Base-by-base conservation (phyloP, 2,797 vertebrate genomes). In the Staurois parvus region DNA sequence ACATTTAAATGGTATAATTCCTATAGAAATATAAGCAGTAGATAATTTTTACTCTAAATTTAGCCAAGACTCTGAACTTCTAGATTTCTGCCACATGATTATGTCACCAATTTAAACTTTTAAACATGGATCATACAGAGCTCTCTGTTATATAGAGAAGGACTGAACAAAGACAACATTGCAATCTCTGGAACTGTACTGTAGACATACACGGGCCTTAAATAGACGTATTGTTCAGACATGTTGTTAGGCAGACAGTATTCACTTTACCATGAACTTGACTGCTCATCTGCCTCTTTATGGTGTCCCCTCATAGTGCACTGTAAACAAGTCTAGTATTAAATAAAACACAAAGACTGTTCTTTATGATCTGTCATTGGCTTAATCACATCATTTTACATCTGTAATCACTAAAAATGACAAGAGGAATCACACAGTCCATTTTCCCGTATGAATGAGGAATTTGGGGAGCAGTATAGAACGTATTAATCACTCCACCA, bases 141-240 rank as follows among this genome's bases (percentile, higher is more conserved):
- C 89, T 93, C 89, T 95, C 93, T 96, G 94, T 96, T 96, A 93
- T 88, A 89, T 86, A 73, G 88, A 84, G 90, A 90, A 88, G 88
- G 84, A 83, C 88, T 88, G 92, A 94, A 96, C 94, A 95, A 97
- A 95, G 95, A 92, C 91, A 93, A 94, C 94, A 95, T 96, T 94
- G 93, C 95, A 93, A 91, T 91, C 88, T 84, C 90, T 90, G 91
- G 89, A 90, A 92, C 91, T 91, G 89, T 91, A 91, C 85, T 91
- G 92, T 89, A 92, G 90, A 93, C 89, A 79, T 91, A 93, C 89
- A 87, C 87, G 90, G 90, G 89, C 92, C 91, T 89, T 94, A 97
- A 98, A 95, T 87, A 94, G 89, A 72, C 87, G 90, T 91, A 94
- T 95, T 97, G 94, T 96, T 90, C 89, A 89, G 91, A 83, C 79